Evolutionary conservation across 2,797 vertebrate genomes (phyloP), one percentile per base, ranked within the genome.

Genomic region (Linurgus olivaceus): DNA sequence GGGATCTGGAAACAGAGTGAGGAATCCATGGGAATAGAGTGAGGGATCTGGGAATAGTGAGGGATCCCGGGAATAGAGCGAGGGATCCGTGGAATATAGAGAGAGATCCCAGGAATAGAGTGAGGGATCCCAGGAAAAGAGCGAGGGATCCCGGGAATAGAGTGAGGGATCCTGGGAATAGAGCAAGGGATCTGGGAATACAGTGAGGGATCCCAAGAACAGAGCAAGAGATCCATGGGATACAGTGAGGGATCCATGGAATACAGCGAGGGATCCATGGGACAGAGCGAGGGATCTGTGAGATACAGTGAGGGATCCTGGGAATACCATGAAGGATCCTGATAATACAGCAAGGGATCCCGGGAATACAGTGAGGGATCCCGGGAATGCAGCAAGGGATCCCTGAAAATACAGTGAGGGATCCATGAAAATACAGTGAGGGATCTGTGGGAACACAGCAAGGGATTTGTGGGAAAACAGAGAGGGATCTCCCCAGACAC

Each of bases 61-160:
- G 37, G 0, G 40, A 35, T 72, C 40, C 0, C n/a, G 2, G 37
- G 75, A 17, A 72, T 4, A 5, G 4, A 29, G 24, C 0, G 0
- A 72, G 37, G 0, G 40, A 35, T 72, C 40, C 0, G 1, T 0
- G 3, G 31, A 17, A 19, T 2, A 6, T 0, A 21, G 31, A 0
- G 2, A 19, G 26, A 8, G 28, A 37, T 67, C 19, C 8, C n/a
- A n/a, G 19, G 26, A 29, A 48, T 2, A 5, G 10, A 17, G 26
- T 0, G 7, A 37, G 26, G 5, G 31, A n/a, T n/a, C n/a, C n/a
- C 38, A 40, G 61, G 16, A 42, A 40, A 6, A 3, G 6, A 51
- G 15, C 0, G 2, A 19, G 12, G 29, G 50, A 52, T 70, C 12
- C 1, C 0, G 0, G 29, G 44, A 12, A 37, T 18, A 3, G 2